phyloP scores from a whole-genome alignment of 2,888 invertebrate genomes.

The Phyllotreta striolata region DNA sequence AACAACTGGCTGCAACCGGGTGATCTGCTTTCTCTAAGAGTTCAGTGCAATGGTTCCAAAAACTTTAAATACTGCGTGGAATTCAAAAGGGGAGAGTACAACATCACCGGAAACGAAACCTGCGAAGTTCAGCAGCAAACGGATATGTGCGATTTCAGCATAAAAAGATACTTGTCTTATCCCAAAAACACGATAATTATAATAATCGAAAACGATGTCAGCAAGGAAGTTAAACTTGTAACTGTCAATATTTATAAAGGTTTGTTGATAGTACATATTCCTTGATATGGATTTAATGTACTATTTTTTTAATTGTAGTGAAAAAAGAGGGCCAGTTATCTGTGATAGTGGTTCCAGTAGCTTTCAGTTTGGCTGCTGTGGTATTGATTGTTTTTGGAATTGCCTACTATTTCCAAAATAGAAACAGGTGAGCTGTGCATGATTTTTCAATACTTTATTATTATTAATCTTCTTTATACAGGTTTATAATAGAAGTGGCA shows the following conservation, averaged over 20 bases:
- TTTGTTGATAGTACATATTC: constrained; percentile 57
- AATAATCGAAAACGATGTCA: constrained; percentile 80
- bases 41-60: constrained; percentile 78
- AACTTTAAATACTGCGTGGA: constrained; percentile 77
- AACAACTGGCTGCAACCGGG: constrained; percentile 86
- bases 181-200: constrained; percentile 77
- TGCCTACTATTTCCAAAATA: constrained; percentile 84
- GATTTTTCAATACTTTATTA: constrained; percentile 13
- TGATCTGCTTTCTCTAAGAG: constrained; percentile 74
- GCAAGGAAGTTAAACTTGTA: constrained; percentile 72
- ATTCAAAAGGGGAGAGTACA: constrained; percentile 71
- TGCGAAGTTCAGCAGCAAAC: constrained; percentile 63
- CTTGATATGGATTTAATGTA: neutral
- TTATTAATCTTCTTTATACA: constrained; percentile 56
- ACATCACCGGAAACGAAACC: constrained; percentile 80
- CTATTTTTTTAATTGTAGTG: constrained; percentile 68
- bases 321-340: constrained; percentile 83
- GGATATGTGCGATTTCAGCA: constrained; percentile 67
- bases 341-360: constrained; percentile 87
- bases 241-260: constrained; percentile 87
- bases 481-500: constrained; percentile 85
- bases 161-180: constrained; percentile 70
- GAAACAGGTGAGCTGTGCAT: constrained; percentile 61
- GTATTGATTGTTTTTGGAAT: constrained; percentile 87
- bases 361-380: constrained; percentile 81